Evolutionary conservation across 2,797 vertebrate genomes (phyloP).

Genomic region (Oreonectes daqikongensis): DNA sequence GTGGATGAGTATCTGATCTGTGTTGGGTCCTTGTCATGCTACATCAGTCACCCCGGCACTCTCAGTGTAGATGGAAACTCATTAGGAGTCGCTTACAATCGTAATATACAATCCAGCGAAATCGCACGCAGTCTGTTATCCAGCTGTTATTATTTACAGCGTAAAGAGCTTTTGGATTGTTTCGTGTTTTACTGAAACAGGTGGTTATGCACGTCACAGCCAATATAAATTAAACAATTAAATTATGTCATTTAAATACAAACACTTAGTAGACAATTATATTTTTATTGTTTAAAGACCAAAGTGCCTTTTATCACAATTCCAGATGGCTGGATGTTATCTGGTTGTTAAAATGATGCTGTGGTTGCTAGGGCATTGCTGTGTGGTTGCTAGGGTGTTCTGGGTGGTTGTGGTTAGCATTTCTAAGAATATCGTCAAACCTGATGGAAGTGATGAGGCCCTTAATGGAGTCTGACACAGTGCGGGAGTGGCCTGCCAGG

Average conservation of each 20-base stretch:
- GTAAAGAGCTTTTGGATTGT: neutral
- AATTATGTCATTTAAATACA: neutral
- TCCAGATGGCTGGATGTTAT: too few species aligned
- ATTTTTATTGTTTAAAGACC: neutral
- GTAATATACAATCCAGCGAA: slow-evolving; percentile 57
- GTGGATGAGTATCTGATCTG: slow-evolving; percentile 1
- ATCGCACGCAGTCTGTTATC: slow-evolving; percentile 22
- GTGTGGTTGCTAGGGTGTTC: neutral
- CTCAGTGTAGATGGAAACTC: slow-evolving; percentile 45
- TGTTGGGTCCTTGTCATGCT: slow-evolving; percentile 20
- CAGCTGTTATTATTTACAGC: slow-evolving; percentile 17
- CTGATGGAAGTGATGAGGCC: slow-evolving; percentile 98
- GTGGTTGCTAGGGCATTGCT: neutral
- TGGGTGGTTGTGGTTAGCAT: neutral
- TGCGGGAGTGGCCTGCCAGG: slow-evolving; percentile 93
- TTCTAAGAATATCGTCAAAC: slow-evolving; percentile 68
- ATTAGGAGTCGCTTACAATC: slow-evolving; percentile 50
- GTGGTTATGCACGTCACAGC: neutral
- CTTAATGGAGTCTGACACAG: slow-evolving; percentile 97
- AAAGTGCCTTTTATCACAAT: neutral
- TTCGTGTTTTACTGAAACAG: neutral
- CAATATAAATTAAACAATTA: neutral
- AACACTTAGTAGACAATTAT: neutral
- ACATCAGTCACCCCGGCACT: slow-evolving; percentile 45
- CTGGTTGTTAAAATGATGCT: too few species aligned